Conservation (phyloP, 30 jellyfish, hydroid and myxozoan genomes). For the Aurelia aurita complex sp. Pacific region DNA sequence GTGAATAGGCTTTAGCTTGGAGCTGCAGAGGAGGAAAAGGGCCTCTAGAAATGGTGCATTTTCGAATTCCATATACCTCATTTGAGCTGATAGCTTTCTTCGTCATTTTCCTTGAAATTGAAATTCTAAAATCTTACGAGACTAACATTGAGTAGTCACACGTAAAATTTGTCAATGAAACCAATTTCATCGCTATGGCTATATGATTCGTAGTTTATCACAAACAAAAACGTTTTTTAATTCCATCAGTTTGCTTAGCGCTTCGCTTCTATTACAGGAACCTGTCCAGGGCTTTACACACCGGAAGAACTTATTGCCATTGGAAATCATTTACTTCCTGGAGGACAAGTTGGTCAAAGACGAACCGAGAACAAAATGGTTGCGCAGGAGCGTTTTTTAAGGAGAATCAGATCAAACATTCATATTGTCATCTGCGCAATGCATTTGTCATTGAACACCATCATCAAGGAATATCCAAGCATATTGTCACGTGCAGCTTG, state of each 20-base stretch:
- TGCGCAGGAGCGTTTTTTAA: constrained; percentile 65
- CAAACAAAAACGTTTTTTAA: no score
- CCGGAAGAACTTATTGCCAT: constrained; percentile 54
- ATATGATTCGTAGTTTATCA: not conserved
- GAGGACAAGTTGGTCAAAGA: constrained; percentile 65
- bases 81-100: no score
- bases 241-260: no score
- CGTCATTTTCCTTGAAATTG: no score
- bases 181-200: no score
- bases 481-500: constrained; percentile 41
- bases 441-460: constrained; percentile 10
- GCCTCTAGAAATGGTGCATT: no score
- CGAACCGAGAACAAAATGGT: constrained; percentile 61
- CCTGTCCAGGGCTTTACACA: constrained; percentile 77
- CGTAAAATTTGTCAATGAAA: no score
- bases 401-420: constrained; percentile 60
- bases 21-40: no score
- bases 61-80: no score
- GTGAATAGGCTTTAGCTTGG: no score
- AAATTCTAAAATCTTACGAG: no score
- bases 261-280: constrained; percentile 36
- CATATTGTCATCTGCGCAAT: constrained; percentile 65
- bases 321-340: constrained; percentile 67
- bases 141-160: no score
- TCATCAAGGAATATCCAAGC: constrained; percentile 26